phyloP scores from a whole-genome alignment of 2,888 invertebrate genomes.

The Stegana nigrithorax region DNA sequence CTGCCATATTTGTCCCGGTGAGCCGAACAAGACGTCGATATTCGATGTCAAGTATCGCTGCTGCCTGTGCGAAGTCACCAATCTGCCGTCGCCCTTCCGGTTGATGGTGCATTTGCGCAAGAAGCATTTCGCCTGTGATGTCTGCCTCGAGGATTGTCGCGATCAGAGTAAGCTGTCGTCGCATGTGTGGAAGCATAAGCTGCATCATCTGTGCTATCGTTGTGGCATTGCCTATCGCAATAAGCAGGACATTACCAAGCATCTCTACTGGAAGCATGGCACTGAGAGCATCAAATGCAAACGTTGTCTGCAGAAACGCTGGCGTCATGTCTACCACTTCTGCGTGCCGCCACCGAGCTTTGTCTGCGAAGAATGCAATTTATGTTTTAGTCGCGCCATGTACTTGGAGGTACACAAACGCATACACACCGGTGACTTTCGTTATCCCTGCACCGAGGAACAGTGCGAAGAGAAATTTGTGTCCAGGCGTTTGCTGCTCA shows the following conservation, averaged over 20 bases:
- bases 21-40: conserved; percentile 68
- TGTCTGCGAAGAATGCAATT: conserved; percentile 83
- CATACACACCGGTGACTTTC: conserved; percentile 78
- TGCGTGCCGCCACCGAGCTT: conserved; percentile 85
- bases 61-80: conserved; percentile 81
- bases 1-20: conserved; percentile 88
- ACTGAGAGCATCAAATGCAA: conserved; percentile 89
- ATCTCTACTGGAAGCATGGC: conserved; percentile 93
- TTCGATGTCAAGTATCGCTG: conserved; percentile 81
- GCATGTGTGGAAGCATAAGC: conserved; percentile 91
- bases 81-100: conserved; percentile 87
- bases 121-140: conserved; percentile 87
- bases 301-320: conserved; percentile 87
- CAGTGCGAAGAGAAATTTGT: conserved; percentile 82
- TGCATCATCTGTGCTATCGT: conserved; percentile 87
- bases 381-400: conserved; percentile 81
- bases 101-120: conserved; percentile 89
- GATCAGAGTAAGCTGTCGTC: conserved; percentile 82
- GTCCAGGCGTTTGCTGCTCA: conserved; percentile 80
- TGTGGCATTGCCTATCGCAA: conserved; percentile 90
- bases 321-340: conserved; percentile 93
- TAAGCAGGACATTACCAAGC: conserved; percentile 88
- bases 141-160: conserved; percentile 84
- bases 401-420: conserved; percentile 87
- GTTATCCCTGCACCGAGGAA: conserved; percentile 79